Percentiles rank a stretch among this genome's conserved stretches.
These are phyloP conservation scores for Pseudochaenichthys georgianus DNA, from an alignment of 2,797 vertebrate species.

Conservation along the genomic window DNA sequence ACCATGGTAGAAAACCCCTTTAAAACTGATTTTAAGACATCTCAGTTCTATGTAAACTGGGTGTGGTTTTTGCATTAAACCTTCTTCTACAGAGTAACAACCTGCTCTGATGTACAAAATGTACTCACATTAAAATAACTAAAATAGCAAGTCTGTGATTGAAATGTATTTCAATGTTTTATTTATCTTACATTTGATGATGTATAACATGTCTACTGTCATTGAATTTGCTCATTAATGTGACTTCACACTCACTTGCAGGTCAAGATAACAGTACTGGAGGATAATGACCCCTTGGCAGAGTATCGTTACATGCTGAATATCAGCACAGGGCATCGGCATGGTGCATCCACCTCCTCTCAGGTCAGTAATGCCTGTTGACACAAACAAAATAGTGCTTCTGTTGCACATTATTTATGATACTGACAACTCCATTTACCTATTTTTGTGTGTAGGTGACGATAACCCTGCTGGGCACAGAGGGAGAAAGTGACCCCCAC, in stretches of 20 bases:
- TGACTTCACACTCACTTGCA: slow-evolving; percentile 57
- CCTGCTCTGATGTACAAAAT: background rate
- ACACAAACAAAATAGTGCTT: background rate
- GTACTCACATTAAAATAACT: background rate
- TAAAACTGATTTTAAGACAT: background rate
- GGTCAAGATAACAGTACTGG: slow-evolving; percentile 93
- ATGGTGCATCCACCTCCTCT: slow-evolving; percentile 92
- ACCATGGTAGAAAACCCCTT: background rate
- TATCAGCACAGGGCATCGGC: slow-evolving; percentile 91
- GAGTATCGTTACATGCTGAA: slow-evolving; percentile 93
- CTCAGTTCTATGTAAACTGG: background rate
- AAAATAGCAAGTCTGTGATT: background rate
- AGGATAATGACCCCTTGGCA: slow-evolving; percentile 94
- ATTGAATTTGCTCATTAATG: background rate
- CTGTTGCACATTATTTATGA: background rate
- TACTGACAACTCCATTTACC: background rate
- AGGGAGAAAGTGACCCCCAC: slow-evolving; percentile 95
- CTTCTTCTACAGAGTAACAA: background rate
- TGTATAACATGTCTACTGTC: background rate
- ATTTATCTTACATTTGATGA: slow-evolving; percentile 1
- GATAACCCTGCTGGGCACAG: slow-evolving; percentile 88
- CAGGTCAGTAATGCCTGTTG: slow-evolving; percentile 82
- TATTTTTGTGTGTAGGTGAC: slow-evolving; percentile 86
- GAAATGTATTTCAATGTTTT: background rate
- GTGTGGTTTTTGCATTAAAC: background rate